Conservation (phyloP, 1,140 invertebrate species). For the Eurosta solidaginis region DNA sequence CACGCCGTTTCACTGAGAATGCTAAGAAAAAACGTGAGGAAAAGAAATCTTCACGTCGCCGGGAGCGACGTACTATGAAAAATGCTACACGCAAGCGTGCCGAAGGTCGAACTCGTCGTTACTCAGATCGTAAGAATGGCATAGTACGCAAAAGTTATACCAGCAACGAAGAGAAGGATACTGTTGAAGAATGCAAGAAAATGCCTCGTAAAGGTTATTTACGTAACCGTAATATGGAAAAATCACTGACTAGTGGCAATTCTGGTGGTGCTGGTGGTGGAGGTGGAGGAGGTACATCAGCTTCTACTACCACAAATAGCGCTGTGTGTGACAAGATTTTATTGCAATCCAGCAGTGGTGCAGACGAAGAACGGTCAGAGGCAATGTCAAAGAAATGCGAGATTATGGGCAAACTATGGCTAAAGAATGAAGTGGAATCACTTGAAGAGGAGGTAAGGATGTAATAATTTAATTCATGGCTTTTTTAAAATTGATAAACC, state of each 20-base stretch:
- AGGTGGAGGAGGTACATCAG: constrained; percentile 48
- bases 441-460: constrained; percentile 62
- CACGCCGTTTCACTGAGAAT: constrained; percentile 65
- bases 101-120: constrained; percentile 60
- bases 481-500: neutral
- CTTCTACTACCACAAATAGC: constrained; percentile 48
- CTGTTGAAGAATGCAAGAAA: constrained; percentile 55
- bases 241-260: constrained; percentile 39
- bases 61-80: constrained; percentile 52
- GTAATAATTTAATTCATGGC: neutral
- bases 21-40: constrained; percentile 67
- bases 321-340: constrained; percentile 55
- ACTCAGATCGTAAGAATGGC: constrained; percentile 57
- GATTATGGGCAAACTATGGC: constrained; percentile 75
- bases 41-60: constrained; percentile 58
- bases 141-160: constrained; percentile 57
- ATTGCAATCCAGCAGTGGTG: constrained; percentile 53
- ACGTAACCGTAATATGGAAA: constrained; percentile 55
- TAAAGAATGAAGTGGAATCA: constrained; percentile 74
- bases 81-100: constrained; percentile 57
- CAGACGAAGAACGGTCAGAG: constrained; percentile 55
- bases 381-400: constrained; percentile 63
- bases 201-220: constrained; percentile 55
- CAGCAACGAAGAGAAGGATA: constrained; percentile 58
- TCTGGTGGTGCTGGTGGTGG: constrained; percentile 39